Conservation (phyloP, 2,113 vertebrate species). For the Parus major region DNA sequence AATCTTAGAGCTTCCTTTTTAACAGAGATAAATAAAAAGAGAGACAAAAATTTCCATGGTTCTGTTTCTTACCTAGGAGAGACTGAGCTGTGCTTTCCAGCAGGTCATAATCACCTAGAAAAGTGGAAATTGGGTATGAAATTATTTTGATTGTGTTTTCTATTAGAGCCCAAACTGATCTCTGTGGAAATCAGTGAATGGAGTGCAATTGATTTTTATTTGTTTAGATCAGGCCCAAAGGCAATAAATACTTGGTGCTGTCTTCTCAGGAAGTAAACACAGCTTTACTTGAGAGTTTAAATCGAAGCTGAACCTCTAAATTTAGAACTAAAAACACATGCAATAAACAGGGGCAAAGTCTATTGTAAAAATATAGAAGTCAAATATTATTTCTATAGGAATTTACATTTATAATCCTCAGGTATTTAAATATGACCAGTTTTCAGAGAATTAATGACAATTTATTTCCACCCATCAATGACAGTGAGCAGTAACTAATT, state of each 20-base stretch:
- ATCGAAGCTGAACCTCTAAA: background rate
- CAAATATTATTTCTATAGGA: background rate
- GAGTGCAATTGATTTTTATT: background rate
- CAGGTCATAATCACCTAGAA: slow-evolving; percentile 70
- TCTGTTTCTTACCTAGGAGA: slow-evolving; percentile 67
- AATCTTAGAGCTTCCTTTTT: background rate
- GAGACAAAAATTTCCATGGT: background rate
- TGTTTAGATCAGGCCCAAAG: background rate
- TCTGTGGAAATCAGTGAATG: background rate
- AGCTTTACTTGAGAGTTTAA: background rate
- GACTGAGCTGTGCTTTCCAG: slow-evolving; percentile 61
- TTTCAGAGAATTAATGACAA: background rate
- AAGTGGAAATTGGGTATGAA: slow-evolving; percentile 36
- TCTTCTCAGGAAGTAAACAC: background rate
- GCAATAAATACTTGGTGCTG: background rate
- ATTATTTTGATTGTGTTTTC: background rate
- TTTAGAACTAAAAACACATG: background rate
- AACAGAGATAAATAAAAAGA: background rate
- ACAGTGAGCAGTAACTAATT: background rate
- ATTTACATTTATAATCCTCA: background rate
- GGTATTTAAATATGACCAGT: background rate
- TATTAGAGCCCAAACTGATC: background rate
- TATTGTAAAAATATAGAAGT: background rate
- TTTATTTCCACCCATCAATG: background rate
- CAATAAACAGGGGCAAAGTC: background rate